Evolutionary conservation across 2,797 vertebrate genomes (phyloP).

Genomic region (Chelmon rostratus): DNA sequence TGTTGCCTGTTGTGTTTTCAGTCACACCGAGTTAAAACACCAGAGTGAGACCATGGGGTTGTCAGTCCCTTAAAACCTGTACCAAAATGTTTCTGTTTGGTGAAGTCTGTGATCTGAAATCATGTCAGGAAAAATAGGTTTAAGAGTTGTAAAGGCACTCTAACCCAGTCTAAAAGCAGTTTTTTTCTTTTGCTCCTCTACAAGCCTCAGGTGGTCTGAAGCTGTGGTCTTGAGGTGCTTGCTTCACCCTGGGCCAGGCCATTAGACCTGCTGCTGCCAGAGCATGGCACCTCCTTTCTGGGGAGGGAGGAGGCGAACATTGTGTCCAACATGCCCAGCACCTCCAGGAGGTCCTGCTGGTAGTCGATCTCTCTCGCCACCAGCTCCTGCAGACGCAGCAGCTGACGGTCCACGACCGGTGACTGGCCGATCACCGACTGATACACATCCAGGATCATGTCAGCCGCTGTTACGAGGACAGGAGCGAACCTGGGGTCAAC

Average conservation of each 20-base stretch:
- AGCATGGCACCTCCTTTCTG: slow-evolving; percentile 78
- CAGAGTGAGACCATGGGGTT: slow-evolving; percentile 11
- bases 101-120: slow-evolving; percentile 23
- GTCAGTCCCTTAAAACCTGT: slow-evolving; percentile 55
- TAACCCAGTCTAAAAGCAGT: slow-evolving; percentile 30
- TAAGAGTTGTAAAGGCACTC: slow-evolving; percentile 45
- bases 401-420: slow-evolving; percentile 90
- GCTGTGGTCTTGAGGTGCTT: slow-evolving; percentile 57
- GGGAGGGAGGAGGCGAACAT: slow-evolving; percentile 92
- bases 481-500: slow-evolving; percentile 91
- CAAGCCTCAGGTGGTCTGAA: slow-evolving; percentile 71
- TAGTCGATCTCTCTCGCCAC: slow-evolving; percentile 92
- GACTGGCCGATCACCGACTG: slow-evolving; percentile 91
- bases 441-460: slow-evolving; percentile 95
- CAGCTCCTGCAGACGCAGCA: slow-evolving; percentile 91
- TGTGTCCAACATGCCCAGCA: slow-evolving; percentile 97
- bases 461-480: slow-evolving; percentile 89
- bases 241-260: slow-evolving; percentile 67
- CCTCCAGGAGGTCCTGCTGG: slow-evolving; percentile 93
- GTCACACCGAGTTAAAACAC: slow-evolving; percentile 35
- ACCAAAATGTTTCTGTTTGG: slow-evolving; percentile 44
- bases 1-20: slow-evolving; percentile 27
- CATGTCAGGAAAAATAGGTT: slow-evolving; percentile 27
- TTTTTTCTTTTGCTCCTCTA: background rate
- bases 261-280: slow-evolving; percentile 75